Evolutionary conservation across 2,888 invertebrate genomes (phyloP), one percentile per base, ranked within the genome.

Genomic region (Axea sp.): DNA sequence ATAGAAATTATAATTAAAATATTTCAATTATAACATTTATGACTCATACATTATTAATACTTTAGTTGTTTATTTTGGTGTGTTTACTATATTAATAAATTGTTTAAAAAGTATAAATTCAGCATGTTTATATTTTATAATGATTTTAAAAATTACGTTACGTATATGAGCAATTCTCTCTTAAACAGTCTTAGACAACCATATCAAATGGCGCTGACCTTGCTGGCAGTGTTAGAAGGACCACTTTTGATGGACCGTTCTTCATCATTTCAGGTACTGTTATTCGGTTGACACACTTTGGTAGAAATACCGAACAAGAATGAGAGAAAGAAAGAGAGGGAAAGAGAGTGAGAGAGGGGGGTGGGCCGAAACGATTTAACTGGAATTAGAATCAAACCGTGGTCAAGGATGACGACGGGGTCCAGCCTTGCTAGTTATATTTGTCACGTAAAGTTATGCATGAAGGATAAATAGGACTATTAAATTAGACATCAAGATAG

Each of bases 211-310:
- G 79, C 76, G 78, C 80, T 82, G 82, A 82, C 81, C 82, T 81
- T 82, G 77, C 79, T 74, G 77, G 73, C 75, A 49, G 55, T 33
- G 65, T 43, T 73, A 77, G 49, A 51, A 43, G 51, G 64, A 22
- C 78, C 79, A 77, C 76, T 76, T 74, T 75, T 75, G 64, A 76
- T 77, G 77, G 77, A 78, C 78, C 78, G 78, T 75, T 79, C 65
- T 65, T 60, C 59, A 67, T 37, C 71, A 69, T 67, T 71, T 67
- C 49, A 45, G 49, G 80, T 84, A 84, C 84, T 83, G 84, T 84
- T 84, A 84, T 81, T 83, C 80, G 73, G 59, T 77, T 84, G 84
- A 80, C 84, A 84, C 77, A 84, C 84, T 84, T 84, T 67, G 79
- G 49, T 71, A 67, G 73, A 82, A 82, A 84, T 82, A 81, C 81